Conservation (phyloP, 2,797 vertebrate genomes). For the Phaenicophaeus curvirostris region DNA sequence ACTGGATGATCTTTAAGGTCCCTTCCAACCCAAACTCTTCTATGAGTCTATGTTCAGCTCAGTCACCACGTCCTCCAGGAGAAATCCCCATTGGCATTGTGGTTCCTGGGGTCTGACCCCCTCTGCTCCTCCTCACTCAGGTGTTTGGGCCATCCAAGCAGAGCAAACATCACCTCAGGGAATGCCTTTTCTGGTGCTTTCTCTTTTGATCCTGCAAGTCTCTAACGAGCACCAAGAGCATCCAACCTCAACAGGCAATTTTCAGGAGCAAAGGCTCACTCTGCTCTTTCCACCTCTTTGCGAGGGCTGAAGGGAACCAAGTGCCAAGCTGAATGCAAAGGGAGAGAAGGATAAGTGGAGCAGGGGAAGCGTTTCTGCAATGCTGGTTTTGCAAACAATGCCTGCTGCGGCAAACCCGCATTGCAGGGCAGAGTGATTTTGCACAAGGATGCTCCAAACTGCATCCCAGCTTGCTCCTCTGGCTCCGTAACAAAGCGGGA, state of each 20-base stretch:
- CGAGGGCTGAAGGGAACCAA: neutral
- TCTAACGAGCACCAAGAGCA: neutral
- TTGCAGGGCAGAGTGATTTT: neutral
- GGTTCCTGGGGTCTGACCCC: neutral
- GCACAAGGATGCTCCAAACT: neutral
- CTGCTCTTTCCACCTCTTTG: neutral
- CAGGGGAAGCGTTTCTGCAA: neutral
- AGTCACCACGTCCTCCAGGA: neutral
- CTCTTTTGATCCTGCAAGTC: neutral
- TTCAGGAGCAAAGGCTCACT: neutral
- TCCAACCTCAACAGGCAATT: neutral
- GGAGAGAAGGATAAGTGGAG: neutral
- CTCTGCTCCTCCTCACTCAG: neutral
- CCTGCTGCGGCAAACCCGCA: accelerated
- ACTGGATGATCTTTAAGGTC: too few relatives aligned
- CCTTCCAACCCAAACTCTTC: too few relatives aligned
- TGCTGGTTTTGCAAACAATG: accelerated
- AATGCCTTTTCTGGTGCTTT: neutral
- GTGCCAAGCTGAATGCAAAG: neutral
- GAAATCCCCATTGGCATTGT: neutral
- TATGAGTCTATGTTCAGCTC: accelerated
- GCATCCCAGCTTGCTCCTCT: neutral
- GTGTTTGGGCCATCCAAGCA: neutral
- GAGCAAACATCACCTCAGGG: neutral
- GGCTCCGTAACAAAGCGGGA: neutral